Base-by-base conservation (phyloP, 2,797 vertebrate genomes). In the Odontamblyopus rebecca region DNA sequence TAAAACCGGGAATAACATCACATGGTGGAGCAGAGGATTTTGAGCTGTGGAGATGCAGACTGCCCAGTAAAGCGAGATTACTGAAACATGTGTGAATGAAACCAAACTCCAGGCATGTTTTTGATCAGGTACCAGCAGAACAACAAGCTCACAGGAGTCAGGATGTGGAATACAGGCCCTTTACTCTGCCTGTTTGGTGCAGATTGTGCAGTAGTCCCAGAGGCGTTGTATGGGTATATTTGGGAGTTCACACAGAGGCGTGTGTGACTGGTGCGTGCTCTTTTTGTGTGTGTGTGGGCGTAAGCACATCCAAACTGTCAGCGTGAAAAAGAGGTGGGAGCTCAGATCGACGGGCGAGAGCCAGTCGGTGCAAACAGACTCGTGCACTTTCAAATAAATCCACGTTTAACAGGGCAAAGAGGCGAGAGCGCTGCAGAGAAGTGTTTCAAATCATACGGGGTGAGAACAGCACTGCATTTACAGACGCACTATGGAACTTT, bases 221-320 rank as follows among this genome's bases (percentile, higher is more conserved):
- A 72, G 68, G 77, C 75, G 86, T 67, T 71, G 78, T 74, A 72
- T 82, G 72, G 69, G 66, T 73, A 23, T 67, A 50, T 67, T 59
- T 30, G 48, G 70, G 75, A 79, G 78, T 69, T 66, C 67, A 69
- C 68, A 44, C 2, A 44, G 41, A 44, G 41, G 41, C 12, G 12
- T 12, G 2, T 44, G 41, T 44, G 41, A 44, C 41, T 44, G 44
- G 32, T 79, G 75, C 50, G 72, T 88, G 85, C 77, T 87, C 80
- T 85, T 79, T 88, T 82, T 79, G 32, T 32, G 30, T 32, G 77
- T 70, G 64, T 82, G 71, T 75, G 88, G 86, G 86, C 50, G 86
- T 87, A 82, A 89, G 88, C 87, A 87, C 85, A 86, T 88, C 87
- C 87, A 81, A 90, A 88, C 80, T 88, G 86, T 87, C 85, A 89